These are phyloP conservation scores for Muscina levida DNA, from an alignment of 2,888 invertebrate genomes.

Conservation along the genomic window DNA sequence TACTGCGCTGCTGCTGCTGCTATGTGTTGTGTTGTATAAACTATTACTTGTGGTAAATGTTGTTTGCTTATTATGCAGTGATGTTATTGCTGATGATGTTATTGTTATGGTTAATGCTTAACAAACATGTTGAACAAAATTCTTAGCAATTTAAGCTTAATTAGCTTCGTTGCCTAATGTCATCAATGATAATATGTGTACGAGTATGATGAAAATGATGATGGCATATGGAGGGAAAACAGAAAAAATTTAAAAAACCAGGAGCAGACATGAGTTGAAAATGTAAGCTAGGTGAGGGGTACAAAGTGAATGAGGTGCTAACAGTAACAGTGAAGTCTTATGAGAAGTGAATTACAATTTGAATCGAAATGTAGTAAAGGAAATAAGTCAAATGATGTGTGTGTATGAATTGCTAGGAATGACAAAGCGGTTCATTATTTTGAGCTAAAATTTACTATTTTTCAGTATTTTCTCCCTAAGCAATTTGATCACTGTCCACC, in stretches of 20 bases:
- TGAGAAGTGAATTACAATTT: too few species aligned
- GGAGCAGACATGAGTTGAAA: not conserved
- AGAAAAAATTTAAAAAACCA: too few species aligned
- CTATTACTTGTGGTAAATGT: slow-evolving; percentile 36
- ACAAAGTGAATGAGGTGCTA: too few species aligned
- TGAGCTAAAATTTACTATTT: too few species aligned
- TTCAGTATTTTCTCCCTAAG: too few species aligned
- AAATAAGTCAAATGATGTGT: too few species aligned
- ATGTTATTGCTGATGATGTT: slow-evolving; percentile 11
- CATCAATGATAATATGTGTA: slow-evolving; percentile 50
- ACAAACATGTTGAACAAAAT: slow-evolving; percentile 62
- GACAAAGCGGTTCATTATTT: too few species aligned
- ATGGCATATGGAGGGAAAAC: not conserved
- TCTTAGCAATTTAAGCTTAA: slow-evolving; percentile 60
- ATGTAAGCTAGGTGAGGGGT: too few species aligned
- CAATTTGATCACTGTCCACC: too few species aligned
- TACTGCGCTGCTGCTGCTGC: slow-evolving; percentile 19
- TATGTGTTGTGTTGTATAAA: slow-evolving; percentile 22
- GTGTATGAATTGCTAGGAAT: too few species aligned
- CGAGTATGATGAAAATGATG: not conserved
- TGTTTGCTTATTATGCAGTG: slow-evolving; percentile 31
- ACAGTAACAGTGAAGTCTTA: too few species aligned
- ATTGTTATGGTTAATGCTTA: slow-evolving; percentile 41
- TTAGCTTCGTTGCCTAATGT: slow-evolving; percentile 62
- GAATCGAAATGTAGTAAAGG: too few species aligned